phyloP scores from a whole-genome alignment of 2,888 invertebrate genomes.

The Mesoligia furuncula region DNA sequence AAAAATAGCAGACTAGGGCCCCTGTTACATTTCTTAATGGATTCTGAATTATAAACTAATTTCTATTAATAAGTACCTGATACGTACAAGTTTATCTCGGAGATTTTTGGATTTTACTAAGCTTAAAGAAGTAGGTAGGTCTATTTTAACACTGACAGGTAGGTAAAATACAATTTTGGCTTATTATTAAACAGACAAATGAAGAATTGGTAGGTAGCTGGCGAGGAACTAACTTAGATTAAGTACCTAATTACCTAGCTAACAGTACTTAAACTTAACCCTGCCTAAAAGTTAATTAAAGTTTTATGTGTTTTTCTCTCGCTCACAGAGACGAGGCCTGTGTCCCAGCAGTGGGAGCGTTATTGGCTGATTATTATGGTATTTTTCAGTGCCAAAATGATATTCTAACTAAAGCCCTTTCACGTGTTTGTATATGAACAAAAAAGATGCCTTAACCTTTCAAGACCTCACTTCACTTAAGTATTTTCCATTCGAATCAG shows the following conservation, averaged over 20 bases:
- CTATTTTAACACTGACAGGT: neutral
- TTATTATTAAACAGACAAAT: neutral
- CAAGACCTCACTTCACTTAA: neutral
- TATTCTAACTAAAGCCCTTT: neutral
- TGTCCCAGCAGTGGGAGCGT: neutral
- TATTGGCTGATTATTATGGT: neutral
- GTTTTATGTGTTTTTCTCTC: neutral
- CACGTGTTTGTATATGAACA: neutral
- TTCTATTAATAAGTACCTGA: neutral
- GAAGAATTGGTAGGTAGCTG: neutral
- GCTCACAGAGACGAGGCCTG: neutral
- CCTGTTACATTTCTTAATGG: conserved; percentile 20
- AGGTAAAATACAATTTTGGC: neutral
- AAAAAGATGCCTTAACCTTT: neutral
- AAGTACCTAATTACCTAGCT: neutral
- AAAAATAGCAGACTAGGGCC: too few species aligned
- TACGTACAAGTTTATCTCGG: neutral
- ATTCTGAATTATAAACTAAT: conserved; percentile 8
- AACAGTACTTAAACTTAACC: neutral
- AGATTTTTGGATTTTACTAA: neutral
- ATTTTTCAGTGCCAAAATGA: neutral
- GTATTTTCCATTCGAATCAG: conserved; percentile 29
- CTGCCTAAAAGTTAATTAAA: neutral
- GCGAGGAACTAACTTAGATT: neutral
- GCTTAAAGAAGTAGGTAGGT: neutral